Base-by-base conservation (phyloP, 2,113 vertebrate species). In the Prinia subflava region DNA sequence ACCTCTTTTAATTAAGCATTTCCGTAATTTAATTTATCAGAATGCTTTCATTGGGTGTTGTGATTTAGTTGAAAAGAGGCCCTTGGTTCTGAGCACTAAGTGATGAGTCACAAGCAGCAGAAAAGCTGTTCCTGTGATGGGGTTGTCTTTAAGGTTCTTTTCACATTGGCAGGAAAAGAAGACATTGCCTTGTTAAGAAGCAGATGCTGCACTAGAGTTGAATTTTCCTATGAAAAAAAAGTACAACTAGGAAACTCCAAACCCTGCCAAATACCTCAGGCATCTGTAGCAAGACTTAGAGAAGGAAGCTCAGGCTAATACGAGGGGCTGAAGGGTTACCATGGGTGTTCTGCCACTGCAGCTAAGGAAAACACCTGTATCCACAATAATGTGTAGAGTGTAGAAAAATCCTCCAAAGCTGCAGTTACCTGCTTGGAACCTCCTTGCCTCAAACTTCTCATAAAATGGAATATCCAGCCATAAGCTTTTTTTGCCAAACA, bases 121-220 rank as follows among this genome's bases (percentile, higher is more conserved):
- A 46, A 92, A 77, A 92, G 13, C 68, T 84, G 47, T 64, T 83
- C 31, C 39, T 6, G 0, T 60, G 39, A 76, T 55, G 82, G 69
- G 79, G 85, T 78, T 11, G 6, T 52, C 84, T 83, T 75, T 62
- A 89, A 76, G 12, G 73, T 95, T 88, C 75, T 62, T 77, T 81
- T 74, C 9, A 5, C n/a, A 31, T 67, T 92, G 70, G 70, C 87
- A 92, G 70, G 55, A 91, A 97, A 95, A 76, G 30, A 89, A 78
- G 67, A 59, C 57, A 12, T 42, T 25, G 55, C 55, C 71, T 80
- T 87, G 87, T 62, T 85, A 87, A 77, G 71, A 93, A 94, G 70
- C 78, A 90, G 69, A 91, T 92, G 80, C 62, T 91, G 49, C 44
- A 60, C 49, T 47, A 41, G 44, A 60, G 13, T 31, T 83, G 11